Percentiles rank a stretch among this genome's conserved stretches.
Evolutionary conservation across 2,797 vertebrate species (phyloP).

Genomic region (Typhlichthys subterraneus): DNA sequence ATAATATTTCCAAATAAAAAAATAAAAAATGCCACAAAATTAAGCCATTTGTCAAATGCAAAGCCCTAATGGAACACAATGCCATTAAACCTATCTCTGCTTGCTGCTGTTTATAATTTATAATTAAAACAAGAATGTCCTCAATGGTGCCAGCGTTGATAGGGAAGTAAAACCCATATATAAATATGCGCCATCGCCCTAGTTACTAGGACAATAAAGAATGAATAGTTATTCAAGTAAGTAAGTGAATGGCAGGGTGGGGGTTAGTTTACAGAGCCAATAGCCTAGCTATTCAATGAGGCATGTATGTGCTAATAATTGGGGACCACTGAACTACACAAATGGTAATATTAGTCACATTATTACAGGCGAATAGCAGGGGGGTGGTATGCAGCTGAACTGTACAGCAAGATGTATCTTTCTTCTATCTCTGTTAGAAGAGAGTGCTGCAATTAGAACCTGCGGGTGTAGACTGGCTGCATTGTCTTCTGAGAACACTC

Average conservation of each 20-base stretch:
- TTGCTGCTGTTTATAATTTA: conserved; percentile 48
- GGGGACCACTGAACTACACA: too few species aligned
- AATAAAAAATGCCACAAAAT: conserved; percentile 37
- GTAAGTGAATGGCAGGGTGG: not conserved
- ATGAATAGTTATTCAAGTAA: conserved; percentile 62
- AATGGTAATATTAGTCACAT: too few species aligned
- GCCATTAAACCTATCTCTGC: conserved; percentile 63
- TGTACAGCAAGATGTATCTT: conserved; percentile 2
- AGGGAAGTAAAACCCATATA: conserved; percentile 47
- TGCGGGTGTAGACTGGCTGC: conserved; percentile 14
- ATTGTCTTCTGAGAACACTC: conserved; percentile 31
- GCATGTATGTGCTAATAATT: too few species aligned
- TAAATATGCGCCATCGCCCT: conserved; percentile 34
- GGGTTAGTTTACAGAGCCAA: too few species aligned
- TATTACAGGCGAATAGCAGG: too few species aligned
- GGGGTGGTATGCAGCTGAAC: not conserved
- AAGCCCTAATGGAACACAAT: conserved; percentile 49
- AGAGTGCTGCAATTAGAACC: conserved; percentile 25
- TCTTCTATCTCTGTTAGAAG: not conserved
- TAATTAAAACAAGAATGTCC: conserved; percentile 71
- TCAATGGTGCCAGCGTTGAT: conserved; percentile 68
- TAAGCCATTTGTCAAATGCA: conserved; percentile 59
- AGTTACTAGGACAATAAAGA: conserved; percentile 55
- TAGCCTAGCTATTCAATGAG: too few species aligned
- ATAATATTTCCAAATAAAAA: conserved; percentile 10